phyloP scores from a whole-genome alignment of 2,113 vertebrate genomes.

The Marmota flaviventris region DNA sequence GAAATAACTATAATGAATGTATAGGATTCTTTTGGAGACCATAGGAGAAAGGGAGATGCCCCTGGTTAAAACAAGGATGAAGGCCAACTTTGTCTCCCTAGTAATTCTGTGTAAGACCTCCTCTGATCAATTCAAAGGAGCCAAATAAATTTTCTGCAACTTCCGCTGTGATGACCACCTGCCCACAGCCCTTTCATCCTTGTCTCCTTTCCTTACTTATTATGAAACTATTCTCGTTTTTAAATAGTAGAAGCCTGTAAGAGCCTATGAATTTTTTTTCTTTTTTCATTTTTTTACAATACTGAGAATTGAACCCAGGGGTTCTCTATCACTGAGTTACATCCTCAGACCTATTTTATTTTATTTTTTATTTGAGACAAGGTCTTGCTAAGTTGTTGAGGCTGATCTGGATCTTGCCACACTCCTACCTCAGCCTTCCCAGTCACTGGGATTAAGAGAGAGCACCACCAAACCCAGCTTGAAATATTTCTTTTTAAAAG shows the following conservation, averaged over 20 bases:
- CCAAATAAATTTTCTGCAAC: background rate
- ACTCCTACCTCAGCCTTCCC: too few relatives aligned
- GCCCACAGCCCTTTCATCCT: background rate
- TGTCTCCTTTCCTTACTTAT: background rate
- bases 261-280: background rate
- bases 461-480: too few relatives aligned
- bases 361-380: too few relatives aligned
- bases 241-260: background rate
- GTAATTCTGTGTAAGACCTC: background rate
- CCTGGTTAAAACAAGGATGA: background rate
- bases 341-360: too few relatives aligned
- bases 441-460: too few relatives aligned
- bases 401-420: too few relatives aligned
- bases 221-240: background rate
- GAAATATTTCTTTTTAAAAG: conserved; percentile 14
- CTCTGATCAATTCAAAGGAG: background rate
- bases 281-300: too few relatives aligned
- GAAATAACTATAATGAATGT: conserved; percentile 18
- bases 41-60: background rate
- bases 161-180: background rate
- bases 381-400: background rate
- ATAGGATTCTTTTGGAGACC: background rate
- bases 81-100: background rate
- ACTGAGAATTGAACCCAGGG: too few relatives aligned
- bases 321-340: too few relatives aligned